Percentiles rank a stretch among this genome's conserved stretches.
phyloP scores from a whole-genome alignment of 2,888 invertebrate genomes.

The Operophtera brumata region DNA sequence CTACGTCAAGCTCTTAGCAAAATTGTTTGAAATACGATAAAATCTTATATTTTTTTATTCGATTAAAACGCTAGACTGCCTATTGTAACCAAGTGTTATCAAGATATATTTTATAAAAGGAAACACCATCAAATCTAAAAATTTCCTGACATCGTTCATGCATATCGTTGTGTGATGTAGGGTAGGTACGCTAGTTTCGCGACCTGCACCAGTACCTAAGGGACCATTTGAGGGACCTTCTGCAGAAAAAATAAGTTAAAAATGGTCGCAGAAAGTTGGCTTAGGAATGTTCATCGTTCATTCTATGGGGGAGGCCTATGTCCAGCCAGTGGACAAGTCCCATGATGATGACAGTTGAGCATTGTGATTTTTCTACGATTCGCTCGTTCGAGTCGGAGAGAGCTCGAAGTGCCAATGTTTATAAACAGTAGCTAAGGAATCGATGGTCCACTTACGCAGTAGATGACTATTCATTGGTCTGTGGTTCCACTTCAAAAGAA shows the following conservation, averaged over 20 bases:
- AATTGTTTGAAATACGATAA: neutral
- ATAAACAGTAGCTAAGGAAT: constrained; percentile 56
- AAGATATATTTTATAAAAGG: neutral
- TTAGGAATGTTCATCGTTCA: no score
- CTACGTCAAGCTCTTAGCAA: neutral
- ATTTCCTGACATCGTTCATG: neutral
- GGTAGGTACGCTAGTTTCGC: no score
- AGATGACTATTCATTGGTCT: constrained; percentile 10
- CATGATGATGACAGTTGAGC: constrained; percentile 28
- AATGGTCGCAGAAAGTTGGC: no score
- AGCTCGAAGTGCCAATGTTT: constrained; percentile 48
- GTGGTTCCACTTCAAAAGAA: constrained; percentile 42
- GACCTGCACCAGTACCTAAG: no score
- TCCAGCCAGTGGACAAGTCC: no score
- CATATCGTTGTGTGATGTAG: neutral
- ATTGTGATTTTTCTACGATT: constrained; percentile 43
- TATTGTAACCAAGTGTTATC: neutral
- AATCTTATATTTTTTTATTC: neutral
- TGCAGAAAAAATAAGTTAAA: no score
- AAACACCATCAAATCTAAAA: neutral
- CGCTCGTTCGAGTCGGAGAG: constrained; percentile 34
- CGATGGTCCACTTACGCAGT: constrained; percentile 27
- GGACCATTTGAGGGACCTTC: no score
- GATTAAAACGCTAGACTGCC: neutral
- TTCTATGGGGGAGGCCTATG: no score